phyloP scores from a whole-genome alignment of 2,113 vertebrate species.

The Hydropotes inermis region DNA sequence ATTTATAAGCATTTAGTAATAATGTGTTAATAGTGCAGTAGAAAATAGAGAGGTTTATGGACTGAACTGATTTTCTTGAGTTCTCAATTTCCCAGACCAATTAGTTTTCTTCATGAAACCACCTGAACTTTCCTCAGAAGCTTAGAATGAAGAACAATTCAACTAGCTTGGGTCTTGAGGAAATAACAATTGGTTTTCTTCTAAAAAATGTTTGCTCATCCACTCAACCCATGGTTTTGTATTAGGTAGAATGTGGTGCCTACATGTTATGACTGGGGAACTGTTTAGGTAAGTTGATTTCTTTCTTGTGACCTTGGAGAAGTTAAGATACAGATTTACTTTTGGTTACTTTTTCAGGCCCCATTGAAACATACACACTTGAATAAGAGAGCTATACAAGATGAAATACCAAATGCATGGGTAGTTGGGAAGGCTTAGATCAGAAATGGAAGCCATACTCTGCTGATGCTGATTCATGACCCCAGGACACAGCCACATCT shows the following conservation, averaged over 20 bases:
- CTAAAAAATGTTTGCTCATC: slow-evolving; percentile 17
- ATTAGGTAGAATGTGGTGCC: neutral
- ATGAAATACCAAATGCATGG: neutral
- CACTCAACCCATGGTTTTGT: neutral
- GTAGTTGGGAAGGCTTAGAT: neutral
- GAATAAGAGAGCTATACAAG: neutral
- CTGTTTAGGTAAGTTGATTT: neutral
- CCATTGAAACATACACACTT: neutral
- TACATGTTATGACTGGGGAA: neutral
- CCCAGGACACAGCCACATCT: neutral
- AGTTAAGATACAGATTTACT: slow-evolving; percentile 9
- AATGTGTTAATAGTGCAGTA: neutral
- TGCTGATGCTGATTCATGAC: neutral
- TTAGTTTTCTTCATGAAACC: neutral
- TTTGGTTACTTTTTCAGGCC: neutral
- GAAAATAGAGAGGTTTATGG: neutral
- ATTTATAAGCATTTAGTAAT: slow-evolving; percentile 43
- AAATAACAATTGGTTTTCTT: slow-evolving; percentile 18
- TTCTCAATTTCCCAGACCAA: slow-evolving; percentile 13
- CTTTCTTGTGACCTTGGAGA: neutral
- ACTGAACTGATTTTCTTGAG: slow-evolving; percentile 14
- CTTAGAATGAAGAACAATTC: neutral
- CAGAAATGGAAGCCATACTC: neutral
- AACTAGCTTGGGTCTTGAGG: neutral
- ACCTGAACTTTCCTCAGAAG: neutral